Evolutionary conservation across 92 coral and sea anemone species (phyloP).

Genomic region (Paragorgia papillata): DNA sequence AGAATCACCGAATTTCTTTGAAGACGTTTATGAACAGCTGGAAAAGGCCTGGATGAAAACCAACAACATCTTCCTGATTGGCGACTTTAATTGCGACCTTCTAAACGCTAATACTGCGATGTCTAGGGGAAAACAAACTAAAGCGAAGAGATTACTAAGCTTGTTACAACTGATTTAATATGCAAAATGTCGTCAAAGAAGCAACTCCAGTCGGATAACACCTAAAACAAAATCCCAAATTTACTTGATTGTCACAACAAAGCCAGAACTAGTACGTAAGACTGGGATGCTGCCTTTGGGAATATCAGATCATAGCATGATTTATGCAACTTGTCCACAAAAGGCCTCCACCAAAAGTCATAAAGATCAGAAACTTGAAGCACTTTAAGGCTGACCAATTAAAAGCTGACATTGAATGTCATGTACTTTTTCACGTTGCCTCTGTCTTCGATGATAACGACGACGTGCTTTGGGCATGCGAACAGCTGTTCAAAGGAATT

Average conservation of each 20-base stretch:
- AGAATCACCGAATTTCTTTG: slow-evolving; percentile 54
- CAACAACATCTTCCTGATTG: slow-evolving; percentile 51
- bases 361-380: slow-evolving; percentile 13
- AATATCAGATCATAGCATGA: slow-evolving; percentile 54
- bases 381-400: slow-evolving; percentile 12
- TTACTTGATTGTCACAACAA: slow-evolving; percentile 64
- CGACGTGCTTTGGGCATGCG: slow-evolving; percentile 36
- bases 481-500: slow-evolving; percentile 4
- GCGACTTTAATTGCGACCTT: slow-evolving; percentile 55
- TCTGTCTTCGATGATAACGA: slow-evolving; percentile 29
- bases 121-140: slow-evolving; percentile 18
- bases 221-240: slow-evolving; percentile 48
- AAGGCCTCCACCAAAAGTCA: slow-evolving; percentile 29
- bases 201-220: slow-evolving; percentile 60
- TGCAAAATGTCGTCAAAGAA: slow-evolving; percentile 55
- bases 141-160: slow-evolving; percentile 48
- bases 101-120: slow-evolving; percentile 18
- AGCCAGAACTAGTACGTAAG: slow-evolving; percentile 23
- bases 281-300: slow-evolving; percentile 54
- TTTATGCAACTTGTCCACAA: slow-evolving; percentile 52
- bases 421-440: slow-evolving; percentile 50
- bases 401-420: slow-evolving; percentile 24
- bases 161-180: slow-evolving; percentile 51
- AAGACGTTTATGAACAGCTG: slow-evolving; percentile 19
- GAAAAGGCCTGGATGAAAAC: slow-evolving; percentile 60